These are phyloP conservation scores for Nerophis lumbriciformis DNA, from an alignment of 2,113 vertebrate genomes.

Conservation along the genomic window DNA sequence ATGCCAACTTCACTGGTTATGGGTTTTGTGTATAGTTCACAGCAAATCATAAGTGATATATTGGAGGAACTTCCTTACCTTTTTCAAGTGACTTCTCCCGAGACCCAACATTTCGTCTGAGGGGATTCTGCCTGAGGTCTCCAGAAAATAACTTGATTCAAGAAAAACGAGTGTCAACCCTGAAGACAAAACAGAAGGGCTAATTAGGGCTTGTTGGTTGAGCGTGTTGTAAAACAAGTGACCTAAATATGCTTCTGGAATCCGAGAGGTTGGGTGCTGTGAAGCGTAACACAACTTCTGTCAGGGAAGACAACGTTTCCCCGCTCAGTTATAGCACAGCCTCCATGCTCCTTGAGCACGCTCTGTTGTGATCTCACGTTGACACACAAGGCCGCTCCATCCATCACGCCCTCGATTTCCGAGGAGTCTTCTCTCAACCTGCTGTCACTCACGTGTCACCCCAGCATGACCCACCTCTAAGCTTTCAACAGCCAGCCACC, in stretches of 20 bases:
- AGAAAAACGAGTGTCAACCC: constrained; percentile 9
- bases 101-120: constrained; percentile 31
- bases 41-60: too few species aligned
- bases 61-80: not conserved
- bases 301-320: not conserved
- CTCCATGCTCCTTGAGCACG: too few species aligned
- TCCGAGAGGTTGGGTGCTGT: not conserved
- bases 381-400: not conserved
- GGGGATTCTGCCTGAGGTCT: constrained; percentile 11
- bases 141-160: not conserved
- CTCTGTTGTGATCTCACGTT: not conserved
- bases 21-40: too few species aligned
- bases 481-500: not conserved
- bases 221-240: constrained; percentile 1
- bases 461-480: not conserved
- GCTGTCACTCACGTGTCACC: constrained; percentile 5
- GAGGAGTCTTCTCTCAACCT: not conserved
- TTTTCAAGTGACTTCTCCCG: not conserved
- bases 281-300: not conserved
- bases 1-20: too few species aligned
- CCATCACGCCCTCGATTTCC: not conserved
- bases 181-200: not conserved
- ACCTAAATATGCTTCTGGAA: not conserved
- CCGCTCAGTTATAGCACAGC: not conserved
- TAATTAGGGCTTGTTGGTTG: constrained; percentile 1